These are phyloP conservation scores for Crambe crambe DNA, from an alignment of 37 sponge, comb jelly and placozoan genomes.

Conservation along the genomic window DNA sequence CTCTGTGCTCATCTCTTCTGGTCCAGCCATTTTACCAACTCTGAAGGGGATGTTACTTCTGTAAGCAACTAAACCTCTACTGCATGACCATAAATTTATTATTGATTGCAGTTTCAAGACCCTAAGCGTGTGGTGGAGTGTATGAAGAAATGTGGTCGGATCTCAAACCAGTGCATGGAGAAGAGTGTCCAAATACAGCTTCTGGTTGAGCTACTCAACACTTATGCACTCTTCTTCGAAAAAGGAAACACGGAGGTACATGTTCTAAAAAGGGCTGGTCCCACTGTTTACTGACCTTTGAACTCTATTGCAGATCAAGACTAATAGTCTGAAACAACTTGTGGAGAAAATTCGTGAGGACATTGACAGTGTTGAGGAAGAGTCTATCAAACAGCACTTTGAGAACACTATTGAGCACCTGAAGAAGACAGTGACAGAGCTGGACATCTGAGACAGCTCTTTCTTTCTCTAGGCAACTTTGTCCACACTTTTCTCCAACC, in stretches of 20 bases:
- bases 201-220: slow-evolving; percentile 91
- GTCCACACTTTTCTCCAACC: neutral
- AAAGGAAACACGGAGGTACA: slow-evolving; percentile 87
- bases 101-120: slow-evolving; percentile 63
- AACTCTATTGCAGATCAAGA: slow-evolving; percentile 50
- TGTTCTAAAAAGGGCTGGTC: neutral
- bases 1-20: slow-evolving; percentile 96
- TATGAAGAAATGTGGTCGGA: slow-evolving; percentile 90
- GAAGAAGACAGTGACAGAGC: neutral
- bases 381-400: slow-evolving; percentile 85
- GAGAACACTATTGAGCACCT: slow-evolving; percentile 84
- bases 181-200: slow-evolving; percentile 89
- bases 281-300: neutral
- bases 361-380: slow-evolving; percentile 64
- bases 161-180: slow-evolving; percentile 99
- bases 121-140: slow-evolving; percentile 93
- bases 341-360: slow-evolving; percentile 88
- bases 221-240: slow-evolving; percentile 87
- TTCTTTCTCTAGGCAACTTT: neutral
- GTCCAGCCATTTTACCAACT: slow-evolving; percentile 66
- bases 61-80: neutral
- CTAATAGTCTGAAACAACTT: slow-evolving; percentile 75
- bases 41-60: slow-evolving; percentile 2
- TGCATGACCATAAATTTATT: neutral
- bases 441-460: too few species aligned